phyloP scores from a whole-genome alignment of 92 coral and sea anemone species.

The Siderastrea siderea region DNA sequence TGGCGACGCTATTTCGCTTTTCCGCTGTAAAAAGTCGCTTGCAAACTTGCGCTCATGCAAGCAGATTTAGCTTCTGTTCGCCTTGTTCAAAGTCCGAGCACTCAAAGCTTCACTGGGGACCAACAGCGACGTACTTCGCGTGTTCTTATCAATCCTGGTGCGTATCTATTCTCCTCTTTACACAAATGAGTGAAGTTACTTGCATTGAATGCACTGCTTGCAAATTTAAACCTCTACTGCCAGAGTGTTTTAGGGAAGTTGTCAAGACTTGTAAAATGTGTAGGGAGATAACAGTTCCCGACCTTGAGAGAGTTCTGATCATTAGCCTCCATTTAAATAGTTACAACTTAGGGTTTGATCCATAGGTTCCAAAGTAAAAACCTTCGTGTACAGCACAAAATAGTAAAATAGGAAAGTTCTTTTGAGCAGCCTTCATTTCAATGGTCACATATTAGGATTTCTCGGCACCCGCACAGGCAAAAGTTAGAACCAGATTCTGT shows the following conservation, averaged over 20 bases:
- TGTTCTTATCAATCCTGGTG: slow-evolving; percentile 46
- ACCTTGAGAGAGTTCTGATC: not conserved
- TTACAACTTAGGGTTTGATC: too few species aligned
- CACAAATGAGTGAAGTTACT: not conserved
- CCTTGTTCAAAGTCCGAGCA: slow-evolving; percentile 31
- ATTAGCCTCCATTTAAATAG: not conserved
- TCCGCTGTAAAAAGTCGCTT: not conserved
- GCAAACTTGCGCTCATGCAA: slow-evolving; percentile 12
- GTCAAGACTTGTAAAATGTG: not conserved
- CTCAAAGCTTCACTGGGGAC: not conserved
- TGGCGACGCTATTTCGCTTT: not conserved
- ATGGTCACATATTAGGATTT: too few species aligned
- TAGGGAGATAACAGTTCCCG: not conserved
- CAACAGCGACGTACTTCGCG: slow-evolving; percentile 28
- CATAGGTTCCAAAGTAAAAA: too few species aligned
- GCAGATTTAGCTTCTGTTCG: not conserved
- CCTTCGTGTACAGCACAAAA: too few species aligned
- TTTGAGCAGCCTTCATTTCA: too few species aligned
- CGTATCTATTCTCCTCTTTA: not conserved
- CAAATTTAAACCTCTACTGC: not conserved
- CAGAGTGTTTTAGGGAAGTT: too few species aligned
- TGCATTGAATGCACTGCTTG: not conserved
- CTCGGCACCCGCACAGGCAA: too few species aligned
- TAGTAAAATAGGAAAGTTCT: too few species aligned
- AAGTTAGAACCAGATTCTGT: too few species aligned